phyloP scores from a whole-genome alignment of 1,140 invertebrate species.

The Mycetomoellerius zeteki region DNA sequence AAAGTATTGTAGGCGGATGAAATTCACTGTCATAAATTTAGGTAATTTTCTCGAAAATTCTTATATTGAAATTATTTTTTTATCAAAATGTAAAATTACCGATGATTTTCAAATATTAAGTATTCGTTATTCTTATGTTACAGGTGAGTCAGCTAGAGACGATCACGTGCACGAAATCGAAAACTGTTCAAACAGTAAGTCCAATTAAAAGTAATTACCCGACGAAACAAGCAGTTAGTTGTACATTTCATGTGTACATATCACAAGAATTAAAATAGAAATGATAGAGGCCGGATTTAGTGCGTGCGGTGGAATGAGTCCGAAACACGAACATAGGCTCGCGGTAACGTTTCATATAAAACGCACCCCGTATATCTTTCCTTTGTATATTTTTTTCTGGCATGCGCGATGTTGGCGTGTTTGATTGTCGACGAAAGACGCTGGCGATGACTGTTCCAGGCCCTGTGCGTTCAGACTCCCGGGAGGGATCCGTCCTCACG shows the following conservation, averaged over 20 bases:
- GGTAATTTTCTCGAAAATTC: neutral
- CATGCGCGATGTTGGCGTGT: slow-evolving; percentile 32
- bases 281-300: neutral
- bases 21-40: neutral
- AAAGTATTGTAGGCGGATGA: neutral
- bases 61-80: neutral
- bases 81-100: neutral
- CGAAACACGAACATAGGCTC: slow-evolving; percentile 33
- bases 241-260: slow-evolving; percentile 6
- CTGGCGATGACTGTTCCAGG: slow-evolving; percentile 61
- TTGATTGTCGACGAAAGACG: slow-evolving; percentile 60
- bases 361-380: slow-evolving; percentile 21
- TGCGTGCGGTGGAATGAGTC: slow-evolving; percentile 17
- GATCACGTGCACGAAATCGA: neutral
- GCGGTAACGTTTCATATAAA: slow-evolving; percentile 13
- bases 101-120: neutral
- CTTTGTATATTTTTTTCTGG: slow-evolving; percentile 52
- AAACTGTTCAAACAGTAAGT: slow-evolving; percentile 22
- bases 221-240: neutral
- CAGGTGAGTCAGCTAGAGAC: slow-evolving; percentile 32
- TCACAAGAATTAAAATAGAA: slow-evolving; percentile 39
- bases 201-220: slow-evolving; percentile 33
- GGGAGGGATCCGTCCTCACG: slow-evolving; percentile 63
- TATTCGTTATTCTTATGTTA: slow-evolving; percentile 41
- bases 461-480: slow-evolving; percentile 46